These are phyloP conservation scores for Tigriopus californicus DNA, from an alignment of 2,888 invertebrate genomes.

Conservation along the genomic window DNA sequence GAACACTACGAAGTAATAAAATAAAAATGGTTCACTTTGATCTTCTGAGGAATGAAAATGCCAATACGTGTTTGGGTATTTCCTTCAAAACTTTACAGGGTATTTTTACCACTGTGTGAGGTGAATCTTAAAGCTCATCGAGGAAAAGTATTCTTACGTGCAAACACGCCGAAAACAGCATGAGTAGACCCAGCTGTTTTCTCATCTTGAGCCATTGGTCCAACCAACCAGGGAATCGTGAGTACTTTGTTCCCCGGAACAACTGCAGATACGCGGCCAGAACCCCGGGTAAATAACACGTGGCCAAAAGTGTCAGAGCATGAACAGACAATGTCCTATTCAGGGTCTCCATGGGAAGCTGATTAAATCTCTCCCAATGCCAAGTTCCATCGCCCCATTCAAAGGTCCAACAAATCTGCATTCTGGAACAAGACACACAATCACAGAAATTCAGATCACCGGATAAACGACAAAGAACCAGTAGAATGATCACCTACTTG, in stretches of 20 bases:
- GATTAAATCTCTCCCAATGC: neutral
- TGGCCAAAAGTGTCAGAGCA: slow-evolving; percentile 9
- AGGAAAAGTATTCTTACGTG: slow-evolving; percentile 18
- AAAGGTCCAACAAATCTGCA: slow-evolving; percentile 14
- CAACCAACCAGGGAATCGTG: slow-evolving; percentile 20
- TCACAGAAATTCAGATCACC: neutral
- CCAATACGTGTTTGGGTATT: too few relatives aligned
- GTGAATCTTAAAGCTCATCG: neutral
- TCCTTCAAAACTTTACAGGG: too few relatives aligned
- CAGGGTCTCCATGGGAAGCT: slow-evolving; percentile 6
- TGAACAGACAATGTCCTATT: slow-evolving; percentile 15
- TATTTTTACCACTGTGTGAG: too few relatives aligned
- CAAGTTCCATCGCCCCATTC: neutral
- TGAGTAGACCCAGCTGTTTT: slow-evolving; percentile 20
- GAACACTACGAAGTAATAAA: too few relatives aligned
- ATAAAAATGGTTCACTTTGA: too few relatives aligned
- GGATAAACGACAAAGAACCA: neutral
- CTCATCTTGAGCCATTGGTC: slow-evolving; percentile 21
- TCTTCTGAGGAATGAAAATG: too few relatives aligned
- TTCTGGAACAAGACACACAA: neutral
- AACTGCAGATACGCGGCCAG: slow-evolving; percentile 17
- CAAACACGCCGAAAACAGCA: slow-evolving; percentile 19
- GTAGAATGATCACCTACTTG: slow-evolving; percentile 15
- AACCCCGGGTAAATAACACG: slow-evolving; percentile 17
- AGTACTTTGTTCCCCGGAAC: slow-evolving; percentile 20